phyloP scores from a whole-genome alignment of 2,797 vertebrate genomes.

The Agapornis canus region DNA sequence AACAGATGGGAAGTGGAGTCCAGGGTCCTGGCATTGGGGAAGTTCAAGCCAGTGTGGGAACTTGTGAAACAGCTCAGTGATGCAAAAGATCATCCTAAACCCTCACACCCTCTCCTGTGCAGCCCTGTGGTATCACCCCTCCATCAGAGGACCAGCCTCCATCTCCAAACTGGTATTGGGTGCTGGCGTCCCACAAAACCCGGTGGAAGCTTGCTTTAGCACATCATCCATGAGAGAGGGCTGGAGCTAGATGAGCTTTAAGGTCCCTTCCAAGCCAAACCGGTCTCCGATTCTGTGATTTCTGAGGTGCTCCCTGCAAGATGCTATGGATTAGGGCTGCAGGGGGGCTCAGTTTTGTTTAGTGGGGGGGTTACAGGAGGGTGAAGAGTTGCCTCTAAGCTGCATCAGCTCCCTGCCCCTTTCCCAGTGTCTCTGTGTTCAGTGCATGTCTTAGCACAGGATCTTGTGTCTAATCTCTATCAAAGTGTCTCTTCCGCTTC shows the following conservation, averaged over 20 bases:
- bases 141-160: not conserved
- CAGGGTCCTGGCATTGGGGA: not conserved
- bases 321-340: not conserved
- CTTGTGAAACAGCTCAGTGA: not conserved
- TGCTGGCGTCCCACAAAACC: not conserved
- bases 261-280: not conserved
- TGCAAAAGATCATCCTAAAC: not conserved
- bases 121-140: not conserved
- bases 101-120: fast-evolving
- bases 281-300: not conserved
- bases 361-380: not conserved
- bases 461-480: not conserved
- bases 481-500: not conserved
- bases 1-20: not conserved
- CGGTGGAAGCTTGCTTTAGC: not conserved
- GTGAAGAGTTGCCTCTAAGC: not conserved
- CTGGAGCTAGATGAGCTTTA: not conserved
- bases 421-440: not conserved
- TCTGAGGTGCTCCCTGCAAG: not conserved
- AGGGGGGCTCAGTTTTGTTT: not conserved
- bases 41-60: not conserved
- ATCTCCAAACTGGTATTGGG: not conserved
- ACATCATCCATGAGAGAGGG: not conserved
- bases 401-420: not conserved
- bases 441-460: not conserved